phyloP scores from a whole-genome alignment of 2,888 invertebrate genomes.

The Campoplex nolae region DNA sequence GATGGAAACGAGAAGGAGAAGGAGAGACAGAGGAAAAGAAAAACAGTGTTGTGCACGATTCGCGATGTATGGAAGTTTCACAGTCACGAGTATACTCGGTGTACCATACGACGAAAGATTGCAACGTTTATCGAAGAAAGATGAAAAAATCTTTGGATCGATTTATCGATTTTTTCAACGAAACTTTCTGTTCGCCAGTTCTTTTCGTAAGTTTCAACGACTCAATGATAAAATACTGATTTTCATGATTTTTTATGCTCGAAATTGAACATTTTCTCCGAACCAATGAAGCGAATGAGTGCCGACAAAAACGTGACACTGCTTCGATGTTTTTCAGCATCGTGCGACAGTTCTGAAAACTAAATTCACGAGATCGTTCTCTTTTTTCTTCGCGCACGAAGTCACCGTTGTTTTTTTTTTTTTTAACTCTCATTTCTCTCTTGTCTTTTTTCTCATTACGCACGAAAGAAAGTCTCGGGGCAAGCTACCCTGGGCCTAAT shows the following conservation, averaged over 20 bases:
- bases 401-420: neutral
- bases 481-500: constrained; percentile 45
- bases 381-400: constrained; percentile 3
- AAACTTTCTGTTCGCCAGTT: neutral
- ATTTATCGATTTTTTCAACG: neutral
- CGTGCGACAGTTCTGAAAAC: neutral
- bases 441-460: constrained; percentile 7
- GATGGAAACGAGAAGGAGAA: neutral
- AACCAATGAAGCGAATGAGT: neutral
- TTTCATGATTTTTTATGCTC: neutral
- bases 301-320: neutral
- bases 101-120: neutral
- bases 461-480: neutral
- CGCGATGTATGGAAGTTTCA: neutral
- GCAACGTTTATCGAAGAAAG: neutral
- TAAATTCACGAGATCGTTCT: constrained; percentile 26
- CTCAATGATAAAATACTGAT: neutral
- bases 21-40: constrained; percentile 46
- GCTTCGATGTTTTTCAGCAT: neutral
- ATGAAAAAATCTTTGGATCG: neutral
- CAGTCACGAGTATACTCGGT: neutral
- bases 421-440: neutral
- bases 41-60: constrained; percentile 49
- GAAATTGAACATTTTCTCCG: neutral
- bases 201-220: neutral